phyloP scores from a whole-genome alignment of 1,140 invertebrate species.

The Dendrolimus punctatus region DNA sequence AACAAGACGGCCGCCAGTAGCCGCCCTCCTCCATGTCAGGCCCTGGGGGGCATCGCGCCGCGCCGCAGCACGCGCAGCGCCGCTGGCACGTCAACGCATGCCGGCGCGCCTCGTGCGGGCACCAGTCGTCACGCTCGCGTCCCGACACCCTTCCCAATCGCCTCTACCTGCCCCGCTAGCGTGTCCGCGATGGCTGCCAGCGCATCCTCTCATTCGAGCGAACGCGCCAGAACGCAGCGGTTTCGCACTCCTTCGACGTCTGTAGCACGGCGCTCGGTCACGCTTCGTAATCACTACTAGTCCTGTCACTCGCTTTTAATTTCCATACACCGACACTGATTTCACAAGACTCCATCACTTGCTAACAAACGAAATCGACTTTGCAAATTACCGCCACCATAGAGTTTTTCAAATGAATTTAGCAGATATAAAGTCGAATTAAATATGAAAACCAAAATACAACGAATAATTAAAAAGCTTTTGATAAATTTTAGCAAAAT shows the following conservation, averaged over 20 bases:
- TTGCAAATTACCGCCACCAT: constrained; percentile 2
- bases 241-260: constrained; percentile 23
- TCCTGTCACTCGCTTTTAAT: constrained; percentile 15
- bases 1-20: constrained; percentile 63
- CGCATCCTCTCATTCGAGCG: constrained; percentile 59
- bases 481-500: too few species aligned
- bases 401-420: too few species aligned
- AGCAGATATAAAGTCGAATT: too few species aligned
- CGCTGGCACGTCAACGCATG: constrained; percentile 63
- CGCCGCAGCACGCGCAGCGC: constrained; percentile 65
- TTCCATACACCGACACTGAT: constrained; percentile 3
- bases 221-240: constrained; percentile 22
- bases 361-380: constrained; percentile 10
- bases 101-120: constrained; percentile 63
- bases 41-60: constrained; percentile 56
- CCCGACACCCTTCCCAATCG: constrained; percentile 64
- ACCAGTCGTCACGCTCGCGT: constrained; percentile 64
- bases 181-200: constrained; percentile 43
- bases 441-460: constrained; percentile 3
- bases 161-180: constrained; percentile 40
- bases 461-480: background rate
- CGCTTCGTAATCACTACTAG: constrained; percentile 17
- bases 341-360: constrained; percentile 35
- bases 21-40: constrained; percentile 64
- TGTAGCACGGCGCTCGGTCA: constrained; percentile 12